Conservation (phyloP, 2,113 vertebrate species). For the Protobothrops mucrosquamatus region DNA sequence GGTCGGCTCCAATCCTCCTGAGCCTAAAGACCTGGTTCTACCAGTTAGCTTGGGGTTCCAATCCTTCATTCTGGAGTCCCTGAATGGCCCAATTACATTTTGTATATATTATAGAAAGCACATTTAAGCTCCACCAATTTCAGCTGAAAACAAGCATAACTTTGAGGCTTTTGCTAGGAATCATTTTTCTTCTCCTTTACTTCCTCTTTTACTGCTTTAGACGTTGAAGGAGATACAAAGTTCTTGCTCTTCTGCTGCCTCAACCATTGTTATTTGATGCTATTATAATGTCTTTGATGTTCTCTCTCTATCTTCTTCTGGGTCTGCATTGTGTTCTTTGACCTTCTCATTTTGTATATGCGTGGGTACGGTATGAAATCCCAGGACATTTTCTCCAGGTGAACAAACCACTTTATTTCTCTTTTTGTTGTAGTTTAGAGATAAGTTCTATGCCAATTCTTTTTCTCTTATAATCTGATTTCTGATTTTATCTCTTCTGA, state of each 20-base stretch:
- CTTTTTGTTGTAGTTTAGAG: not conserved
- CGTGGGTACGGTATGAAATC: not conserved
- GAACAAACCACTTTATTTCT: not conserved
- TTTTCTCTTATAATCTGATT: not conserved
- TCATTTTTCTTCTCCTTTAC: not conserved
- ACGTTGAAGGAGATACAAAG: not conserved
- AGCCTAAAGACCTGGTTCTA: too few relatives aligned
- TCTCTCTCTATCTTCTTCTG: not conserved
- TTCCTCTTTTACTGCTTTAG: not conserved
- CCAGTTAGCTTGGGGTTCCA: too few relatives aligned
- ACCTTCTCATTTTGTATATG: not conserved
- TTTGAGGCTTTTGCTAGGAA: not conserved
- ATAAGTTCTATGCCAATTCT: not conserved
- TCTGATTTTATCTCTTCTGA: not conserved
- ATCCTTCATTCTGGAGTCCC: not conserved
- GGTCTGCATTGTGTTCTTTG: not conserved
- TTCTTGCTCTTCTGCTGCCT: not conserved
- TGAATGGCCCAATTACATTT: not conserved
- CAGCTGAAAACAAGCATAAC: not conserved
- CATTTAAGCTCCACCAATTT: not conserved
- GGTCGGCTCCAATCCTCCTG: too few relatives aligned
- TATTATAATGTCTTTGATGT: not conserved
- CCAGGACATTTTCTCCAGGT: not conserved
- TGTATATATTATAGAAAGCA: not conserved
- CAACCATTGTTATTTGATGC: not conserved